Evolutionary conservation across 2,888 invertebrate genomes (phyloP).

Genomic region (Dasysyrphus tricinctus): DNA sequence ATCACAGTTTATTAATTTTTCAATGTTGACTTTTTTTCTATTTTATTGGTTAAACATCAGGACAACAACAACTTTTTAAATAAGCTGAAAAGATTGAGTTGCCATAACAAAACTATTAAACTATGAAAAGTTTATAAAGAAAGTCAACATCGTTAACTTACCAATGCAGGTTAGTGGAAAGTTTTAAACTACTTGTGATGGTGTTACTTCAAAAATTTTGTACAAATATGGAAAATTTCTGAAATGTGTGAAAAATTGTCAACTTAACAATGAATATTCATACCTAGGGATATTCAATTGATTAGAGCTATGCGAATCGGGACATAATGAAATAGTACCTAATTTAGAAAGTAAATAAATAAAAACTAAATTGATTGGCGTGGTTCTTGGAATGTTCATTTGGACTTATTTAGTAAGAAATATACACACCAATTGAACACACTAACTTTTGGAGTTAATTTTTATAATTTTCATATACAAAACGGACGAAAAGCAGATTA

Average conservation of each 20-base stretch:
- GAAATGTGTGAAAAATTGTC: constrained; percentile 27
- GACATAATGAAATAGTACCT: constrained; percentile 6
- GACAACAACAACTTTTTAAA: neutral
- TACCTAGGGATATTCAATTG: constrained; percentile 14
- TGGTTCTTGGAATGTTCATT: neutral
- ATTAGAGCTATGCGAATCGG: constrained; percentile 7
- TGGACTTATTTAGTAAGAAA: constrained; percentile 5
- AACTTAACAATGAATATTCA: constrained; percentile 34
- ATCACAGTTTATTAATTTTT: no score
- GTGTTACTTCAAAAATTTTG: neutral
- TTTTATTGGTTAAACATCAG: no score
- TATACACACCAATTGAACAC: neutral
- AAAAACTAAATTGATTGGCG: neutral
- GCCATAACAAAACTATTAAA: no score
- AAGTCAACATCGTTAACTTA: neutral
- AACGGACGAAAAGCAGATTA: no score
- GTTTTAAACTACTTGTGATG: neutral
- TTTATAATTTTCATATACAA: neutral
- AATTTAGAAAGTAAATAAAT: constrained; percentile 18
- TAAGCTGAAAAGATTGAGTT: no score
- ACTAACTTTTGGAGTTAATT: neutral
- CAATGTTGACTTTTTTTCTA: no score
- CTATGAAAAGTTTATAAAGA: neutral
- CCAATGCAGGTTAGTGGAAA: neutral
- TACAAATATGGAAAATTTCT: constrained; percentile 14